Evolutionary conservation across 2,888 invertebrate species (phyloP).

Genomic region (Andrena flavipes): DNA sequence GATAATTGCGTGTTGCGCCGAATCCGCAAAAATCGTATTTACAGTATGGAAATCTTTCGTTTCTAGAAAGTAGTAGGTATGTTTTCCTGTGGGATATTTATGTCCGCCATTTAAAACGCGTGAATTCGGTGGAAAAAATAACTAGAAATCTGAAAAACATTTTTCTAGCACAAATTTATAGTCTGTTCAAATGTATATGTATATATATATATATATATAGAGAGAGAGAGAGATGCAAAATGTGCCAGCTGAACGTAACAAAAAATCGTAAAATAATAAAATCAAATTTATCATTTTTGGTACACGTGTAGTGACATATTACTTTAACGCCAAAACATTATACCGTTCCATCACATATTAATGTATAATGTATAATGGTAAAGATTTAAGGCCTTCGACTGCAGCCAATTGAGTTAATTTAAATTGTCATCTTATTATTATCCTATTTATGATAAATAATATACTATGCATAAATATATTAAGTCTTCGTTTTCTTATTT

Average conservation of each 20-base stretch:
- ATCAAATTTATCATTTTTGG: neutral
- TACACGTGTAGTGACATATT: neutral
- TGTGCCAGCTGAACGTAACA: neutral
- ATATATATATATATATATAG: too few relatives aligned
- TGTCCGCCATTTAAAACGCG: neutral
- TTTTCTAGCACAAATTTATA: slow-evolving; percentile 17
- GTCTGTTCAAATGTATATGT: neutral
- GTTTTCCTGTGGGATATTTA: neutral
- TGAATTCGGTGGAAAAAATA: neutral
- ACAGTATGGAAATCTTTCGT: slow-evolving; percentile 3
- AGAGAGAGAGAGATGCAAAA: neutral
- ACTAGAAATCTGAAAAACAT: neutral
- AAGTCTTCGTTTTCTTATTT: too few relatives aligned
- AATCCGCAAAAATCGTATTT: slow-evolving; percentile 35
- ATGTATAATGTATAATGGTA: too few relatives aligned
- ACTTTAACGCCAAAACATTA: neutral
- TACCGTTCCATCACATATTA: neutral
- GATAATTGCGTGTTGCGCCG: slow-evolving; percentile 16
- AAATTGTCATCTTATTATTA: too few relatives aligned
- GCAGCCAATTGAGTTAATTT: too few relatives aligned
- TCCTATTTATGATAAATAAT: too few relatives aligned
- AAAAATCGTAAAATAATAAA: neutral
- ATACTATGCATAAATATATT: too few relatives aligned
- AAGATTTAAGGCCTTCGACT: too few relatives aligned
- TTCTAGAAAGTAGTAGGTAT: neutral